Evolutionary conservation across 2,888 invertebrate species (phyloP), one percentile per base, ranked within the genome.

Genomic region (Trilocha varians): DNA sequence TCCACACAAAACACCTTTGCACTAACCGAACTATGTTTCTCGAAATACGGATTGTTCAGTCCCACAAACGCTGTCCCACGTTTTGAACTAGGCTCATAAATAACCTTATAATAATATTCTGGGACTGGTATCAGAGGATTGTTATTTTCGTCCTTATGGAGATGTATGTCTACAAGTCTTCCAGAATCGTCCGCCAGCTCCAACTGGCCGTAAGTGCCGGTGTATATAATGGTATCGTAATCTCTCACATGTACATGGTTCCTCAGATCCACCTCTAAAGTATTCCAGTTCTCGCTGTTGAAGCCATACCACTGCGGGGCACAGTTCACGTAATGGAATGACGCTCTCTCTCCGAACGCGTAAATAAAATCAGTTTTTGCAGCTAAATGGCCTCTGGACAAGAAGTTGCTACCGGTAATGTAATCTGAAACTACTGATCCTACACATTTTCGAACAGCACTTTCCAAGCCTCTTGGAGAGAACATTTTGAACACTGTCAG

Each of bases 291-390:
- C 1, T 88, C 88, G 1, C 79, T 84, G 49, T 90, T 90, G 48
- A 90, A 88, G 0, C 79, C 79, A 14, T 88, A 87, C 91, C 91
- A 92, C 46, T 92, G 92, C 0, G 91, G 91, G 0, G 89, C 89
- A 2, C 87, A 88, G 58, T 92, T 92, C 1, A 90, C 70, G 47
- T 88, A 91, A 58, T 90, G 89, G 54, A 91, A 91, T 0, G 91
- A 90, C 0, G 89, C 82, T 6, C 83, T 73, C 53, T 91, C 89
- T 35, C 88, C 85, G 36, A 87, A 76, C 0, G 88, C 89, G 44
- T 87, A 89, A 1, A 88, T 77, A 44, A 90, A 91, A 62, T 91
- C 91, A 0, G 87, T 88, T 65, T 89, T 91, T 4, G 91, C 90
- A 1, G 88, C 80, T 41, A 91, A 68, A 66, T 91, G 91, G 2